Base-by-base conservation (phyloP, 2,888 invertebrate genomes). In the Lithophane semibrunnea region DNA sequence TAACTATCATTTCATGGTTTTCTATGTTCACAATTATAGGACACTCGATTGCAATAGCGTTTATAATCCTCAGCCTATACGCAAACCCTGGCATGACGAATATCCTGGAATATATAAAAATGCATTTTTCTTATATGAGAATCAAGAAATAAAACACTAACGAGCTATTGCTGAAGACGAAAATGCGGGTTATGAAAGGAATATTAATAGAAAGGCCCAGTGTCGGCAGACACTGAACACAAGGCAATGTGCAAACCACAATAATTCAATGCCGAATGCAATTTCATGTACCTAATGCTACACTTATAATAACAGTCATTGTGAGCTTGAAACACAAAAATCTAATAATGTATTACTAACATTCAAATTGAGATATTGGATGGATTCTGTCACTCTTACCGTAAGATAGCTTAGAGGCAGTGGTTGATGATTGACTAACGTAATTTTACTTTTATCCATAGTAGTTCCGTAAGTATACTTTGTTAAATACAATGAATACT, bases 31-130 rank as follows among this genome's bases (percentile, higher is more conserved):
- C 82, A 56, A 92, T 88, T 16, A 96, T 88, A 0, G 97, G 97
- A 84, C 97, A 97, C 75, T 96, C 95, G 5, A 97, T 91, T 21
- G 97, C 97, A 44, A 97, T 94, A 3, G 97, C 97, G 80, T 97
- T 97, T 74, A 97, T 95, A 72, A 97, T 86, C 61, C 97, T 95
- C 80, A 97, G 93, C 73, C 97, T 93, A 85, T 97, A 97, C 54
- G 96, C 94, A 61, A 92, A 93, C n/a, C 96, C 95, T 72, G 93
- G 91, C 86, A 94, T 91, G 12, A 97, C 94, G 72, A 96, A 95
- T 60, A 95, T 85, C 83, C 97, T 97, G 94, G 9, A 94, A 95
- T 65, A 70, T 63, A 69, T 10, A 56, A 13, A 79, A 69, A 16
- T 0, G 2, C 0, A 24, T 4, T 58, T 29, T 69, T 21, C 0